Percentiles rank a stretch among this genome's conserved stretches.
phyloP scores from a whole-genome alignment of 1,140 invertebrate species.

The Ditylenchus dipsaci region DNA sequence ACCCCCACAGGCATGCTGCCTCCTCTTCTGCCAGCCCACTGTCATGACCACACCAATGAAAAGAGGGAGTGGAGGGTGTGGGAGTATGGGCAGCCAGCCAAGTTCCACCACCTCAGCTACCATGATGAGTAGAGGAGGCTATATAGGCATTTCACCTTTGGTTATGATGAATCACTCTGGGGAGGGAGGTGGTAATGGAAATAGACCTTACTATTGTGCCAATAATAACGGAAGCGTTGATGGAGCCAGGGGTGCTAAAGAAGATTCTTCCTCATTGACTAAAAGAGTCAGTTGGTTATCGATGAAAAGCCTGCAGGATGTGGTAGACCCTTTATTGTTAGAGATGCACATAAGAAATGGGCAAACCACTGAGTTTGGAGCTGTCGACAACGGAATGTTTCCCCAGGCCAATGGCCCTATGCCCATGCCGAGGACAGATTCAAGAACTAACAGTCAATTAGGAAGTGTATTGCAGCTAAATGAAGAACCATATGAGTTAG shows the following conservation, averaged over 20 bases:
- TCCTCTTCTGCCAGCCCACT: not conserved
- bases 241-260: not conserved
- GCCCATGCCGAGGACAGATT: conserved; percentile 21
- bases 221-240: not conserved
- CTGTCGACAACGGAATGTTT: not conserved
- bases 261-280: conserved; percentile 15
- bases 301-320: conserved; percentile 54
- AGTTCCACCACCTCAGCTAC: not conserved
- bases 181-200: not conserved
- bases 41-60: not conserved
- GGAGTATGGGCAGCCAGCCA: not conserved
- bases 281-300: conserved; percentile 56
- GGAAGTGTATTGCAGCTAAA: conserved; percentile 44
- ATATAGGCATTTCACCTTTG: not conserved
- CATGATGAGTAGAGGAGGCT: not conserved
- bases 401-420: not conserved
- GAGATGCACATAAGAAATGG: not conserved
- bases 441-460: conserved; percentile 47
- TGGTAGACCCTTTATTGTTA: conserved; percentile 20
- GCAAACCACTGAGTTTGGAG: not conserved
- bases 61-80: not conserved
- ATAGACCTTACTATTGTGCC: not conserved
- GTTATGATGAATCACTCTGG: not conserved
- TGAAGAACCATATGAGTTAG: conserved; percentile 23
- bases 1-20: not conserved